Conservation (phyloP, 2,113 vertebrate genomes). For the Trogon melanurus region DNA sequence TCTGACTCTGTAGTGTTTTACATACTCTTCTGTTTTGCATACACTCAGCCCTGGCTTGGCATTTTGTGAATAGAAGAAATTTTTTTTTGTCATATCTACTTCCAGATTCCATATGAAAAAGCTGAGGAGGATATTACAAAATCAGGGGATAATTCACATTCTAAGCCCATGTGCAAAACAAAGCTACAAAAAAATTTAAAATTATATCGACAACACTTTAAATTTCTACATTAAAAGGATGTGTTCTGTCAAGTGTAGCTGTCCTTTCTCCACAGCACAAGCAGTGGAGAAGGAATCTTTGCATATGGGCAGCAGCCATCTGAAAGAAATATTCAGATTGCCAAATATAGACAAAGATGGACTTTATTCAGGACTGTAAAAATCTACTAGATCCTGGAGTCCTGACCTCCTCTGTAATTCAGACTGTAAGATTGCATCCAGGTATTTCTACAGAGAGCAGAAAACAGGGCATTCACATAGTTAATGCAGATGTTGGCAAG, state of each 20-base stretch:
- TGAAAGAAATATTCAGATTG: neutral
- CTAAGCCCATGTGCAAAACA: neutral
- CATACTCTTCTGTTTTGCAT: fast-evolving
- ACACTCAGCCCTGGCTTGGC: neutral
- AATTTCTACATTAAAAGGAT: neutral
- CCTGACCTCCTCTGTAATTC: neutral
- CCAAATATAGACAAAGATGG: neutral
- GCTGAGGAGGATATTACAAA: neutral
- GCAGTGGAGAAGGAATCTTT: neutral
- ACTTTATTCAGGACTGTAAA: neutral
- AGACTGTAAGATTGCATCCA: neutral
- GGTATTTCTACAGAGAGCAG: neutral
- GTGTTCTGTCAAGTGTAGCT: neutral
- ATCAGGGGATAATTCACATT: neutral
- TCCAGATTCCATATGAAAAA: neutral
- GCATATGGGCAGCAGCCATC: neutral
- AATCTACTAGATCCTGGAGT: neutral
- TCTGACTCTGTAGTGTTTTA: neutral
- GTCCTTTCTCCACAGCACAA: neutral
- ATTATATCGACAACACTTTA: neutral
- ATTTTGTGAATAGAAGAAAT: neutral
- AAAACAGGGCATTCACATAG: neutral
- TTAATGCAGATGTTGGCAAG: constrained; percentile 44
- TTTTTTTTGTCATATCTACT: neutral
- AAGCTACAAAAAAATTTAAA: neutral